These are phyloP conservation scores for Lasaia peninsularis DNA, from an alignment of 1,140 invertebrate species.

Conservation along the genomic window DNA sequence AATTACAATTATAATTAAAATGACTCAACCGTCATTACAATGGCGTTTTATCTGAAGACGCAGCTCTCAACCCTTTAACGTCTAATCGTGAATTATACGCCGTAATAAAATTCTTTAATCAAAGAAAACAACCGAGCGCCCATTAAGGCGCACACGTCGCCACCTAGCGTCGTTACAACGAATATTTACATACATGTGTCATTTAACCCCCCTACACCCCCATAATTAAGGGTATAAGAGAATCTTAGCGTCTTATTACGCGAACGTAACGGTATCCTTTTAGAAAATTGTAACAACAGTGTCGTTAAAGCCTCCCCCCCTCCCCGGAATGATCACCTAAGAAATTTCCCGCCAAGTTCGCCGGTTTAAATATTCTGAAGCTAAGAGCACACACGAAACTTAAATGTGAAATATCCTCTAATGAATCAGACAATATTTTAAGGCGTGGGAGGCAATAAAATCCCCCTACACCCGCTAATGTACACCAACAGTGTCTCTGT, in stretches of 20 bases:
- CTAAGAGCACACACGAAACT: conserved; percentile 69
- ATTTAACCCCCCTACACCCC: conserved; percentile 54
- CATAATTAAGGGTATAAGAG: conserved; percentile 76
- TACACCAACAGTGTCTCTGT: conserved; percentile 66
- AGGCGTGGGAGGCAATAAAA: conserved; percentile 73
- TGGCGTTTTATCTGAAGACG: conserved; percentile 66
- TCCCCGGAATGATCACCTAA: conserved; percentile 55
- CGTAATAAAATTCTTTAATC: conserved; percentile 77
- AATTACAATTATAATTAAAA: conserved; percentile 73
- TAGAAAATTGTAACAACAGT: conserved; percentile 73
- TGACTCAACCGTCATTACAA: conserved; percentile 70
- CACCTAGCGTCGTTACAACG: conserved; percentile 68
- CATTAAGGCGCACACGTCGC: conserved; percentile 72
- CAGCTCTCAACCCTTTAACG: conserved; percentile 63
- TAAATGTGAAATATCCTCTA: conserved; percentile 76
- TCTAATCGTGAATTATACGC: conserved; percentile 76
- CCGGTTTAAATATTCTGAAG: conserved; percentile 55
- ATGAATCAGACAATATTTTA: conserved; percentile 78
- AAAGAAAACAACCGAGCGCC: conserved; percentile 73
- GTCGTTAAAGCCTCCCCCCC: conserved; percentile 50
- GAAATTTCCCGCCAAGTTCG: conserved; percentile 53
- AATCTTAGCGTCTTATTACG: conserved; percentile 77
- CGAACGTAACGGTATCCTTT: conserved; percentile 74
- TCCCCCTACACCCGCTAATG: conserved; percentile 66
- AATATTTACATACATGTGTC: conserved; percentile 77